Percentiles rank a stretch among this genome's conserved stretches.
phyloP scores from a whole-genome alignment of 2,113 vertebrate species.

The Acanthisitta chloris region DNA sequence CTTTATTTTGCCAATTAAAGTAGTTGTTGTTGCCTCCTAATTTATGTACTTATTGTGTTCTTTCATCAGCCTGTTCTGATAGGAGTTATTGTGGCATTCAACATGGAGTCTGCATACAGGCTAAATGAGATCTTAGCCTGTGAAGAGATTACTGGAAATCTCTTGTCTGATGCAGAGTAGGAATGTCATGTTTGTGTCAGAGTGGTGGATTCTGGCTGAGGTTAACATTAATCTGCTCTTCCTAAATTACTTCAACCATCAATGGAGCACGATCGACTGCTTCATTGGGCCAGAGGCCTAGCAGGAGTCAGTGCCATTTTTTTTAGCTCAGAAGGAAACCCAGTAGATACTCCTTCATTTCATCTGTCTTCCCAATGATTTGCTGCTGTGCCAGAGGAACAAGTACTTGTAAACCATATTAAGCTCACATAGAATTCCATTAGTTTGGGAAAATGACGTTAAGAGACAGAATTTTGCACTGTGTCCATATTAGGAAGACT shows the following conservation, averaged over 20 bases:
- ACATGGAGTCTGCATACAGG: background rate
- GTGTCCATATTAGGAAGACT: conserved; percentile 54
- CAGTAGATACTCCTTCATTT: background rate
- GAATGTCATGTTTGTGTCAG: background rate
- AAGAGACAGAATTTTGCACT: conserved; percentile 15
- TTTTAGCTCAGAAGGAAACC: background rate
- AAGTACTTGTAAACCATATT: background rate
- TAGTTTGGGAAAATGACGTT: conserved; percentile 1
- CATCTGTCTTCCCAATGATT: background rate
- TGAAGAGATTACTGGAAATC: background rate
- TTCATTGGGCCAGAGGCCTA: background rate
- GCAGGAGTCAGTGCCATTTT: background rate
- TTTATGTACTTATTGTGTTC: background rate
- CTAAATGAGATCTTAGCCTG: background rate
- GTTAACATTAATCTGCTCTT: background rate
- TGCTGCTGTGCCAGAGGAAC: background rate
- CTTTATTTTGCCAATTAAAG: background rate
- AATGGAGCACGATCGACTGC: background rate
- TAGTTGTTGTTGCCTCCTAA: background rate
- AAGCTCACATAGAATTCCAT: background rate
- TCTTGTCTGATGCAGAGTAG: background rate
- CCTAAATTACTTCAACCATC: background rate
- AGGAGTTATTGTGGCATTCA: background rate
- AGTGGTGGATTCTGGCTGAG: background rate
- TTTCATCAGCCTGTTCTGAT: background rate